Percentiles rank a stretch among this genome's conserved stretches.
Evolutionary conservation across 2,888 invertebrate species (phyloP).

Genomic region (Pomacea canaliculata): DNA sequence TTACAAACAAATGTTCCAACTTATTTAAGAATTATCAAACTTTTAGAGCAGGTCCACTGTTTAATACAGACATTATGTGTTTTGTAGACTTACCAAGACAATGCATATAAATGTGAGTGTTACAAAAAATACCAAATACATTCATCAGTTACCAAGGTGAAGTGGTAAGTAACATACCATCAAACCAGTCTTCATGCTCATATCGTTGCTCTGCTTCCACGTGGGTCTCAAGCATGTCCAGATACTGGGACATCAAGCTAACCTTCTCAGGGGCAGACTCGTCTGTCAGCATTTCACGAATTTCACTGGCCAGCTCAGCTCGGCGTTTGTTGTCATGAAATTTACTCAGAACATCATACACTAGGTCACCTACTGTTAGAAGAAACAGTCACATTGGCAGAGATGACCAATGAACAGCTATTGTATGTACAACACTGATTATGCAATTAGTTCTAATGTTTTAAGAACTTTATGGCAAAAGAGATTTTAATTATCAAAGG

Average conservation of each 20-base stretch:
- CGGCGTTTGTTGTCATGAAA: conserved; percentile 45
- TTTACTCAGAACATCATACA: conserved; percentile 54
- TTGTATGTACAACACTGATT: not conserved
- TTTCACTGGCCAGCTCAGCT: conserved; percentile 56
- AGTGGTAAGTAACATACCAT: conserved; percentile 38
- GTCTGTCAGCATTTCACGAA: conserved; percentile 50
- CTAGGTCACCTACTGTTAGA: conserved; percentile 52
- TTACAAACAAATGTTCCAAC: too few relatives aligned
- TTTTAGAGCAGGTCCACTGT: too few relatives aligned
- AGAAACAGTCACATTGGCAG: not conserved
- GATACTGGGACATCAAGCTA: conserved; percentile 57
- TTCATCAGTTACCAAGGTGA: too few relatives aligned
- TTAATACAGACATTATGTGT: too few relatives aligned
- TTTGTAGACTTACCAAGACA: too few relatives aligned
- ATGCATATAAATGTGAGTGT: too few relatives aligned
- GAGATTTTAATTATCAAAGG: not conserved
- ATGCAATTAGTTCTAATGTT: not conserved
- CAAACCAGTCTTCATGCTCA: conserved; percentile 63
- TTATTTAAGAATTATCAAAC: too few relatives aligned
- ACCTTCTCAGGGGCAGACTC: conserved; percentile 57
- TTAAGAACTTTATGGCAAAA: too few relatives aligned
- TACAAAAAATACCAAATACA: too few relatives aligned
- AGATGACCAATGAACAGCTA: not conserved
- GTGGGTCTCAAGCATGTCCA: conserved; percentile 54
- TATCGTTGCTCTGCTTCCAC: conserved; percentile 50